phyloP scores from a whole-genome alignment of 2,113 vertebrate species.

The Hystrix brachyura region DNA sequence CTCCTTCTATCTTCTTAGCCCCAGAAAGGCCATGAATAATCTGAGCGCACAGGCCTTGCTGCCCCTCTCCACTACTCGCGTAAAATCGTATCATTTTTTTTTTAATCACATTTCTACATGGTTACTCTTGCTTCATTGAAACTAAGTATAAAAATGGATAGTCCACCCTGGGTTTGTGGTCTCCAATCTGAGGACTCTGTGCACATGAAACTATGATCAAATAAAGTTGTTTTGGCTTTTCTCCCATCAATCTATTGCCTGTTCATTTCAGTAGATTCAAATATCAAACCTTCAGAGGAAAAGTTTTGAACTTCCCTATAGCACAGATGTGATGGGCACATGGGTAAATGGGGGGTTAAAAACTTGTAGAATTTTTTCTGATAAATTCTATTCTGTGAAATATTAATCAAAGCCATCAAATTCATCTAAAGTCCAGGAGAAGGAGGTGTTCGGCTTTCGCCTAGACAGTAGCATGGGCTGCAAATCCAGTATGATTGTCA shows the following conservation, averaged over 20 bases:
- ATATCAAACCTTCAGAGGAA: neutral
- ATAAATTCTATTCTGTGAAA: neutral
- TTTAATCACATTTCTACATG: neutral
- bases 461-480: neutral
- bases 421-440: neutral
- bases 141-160: neutral
- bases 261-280: neutral
- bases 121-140: neutral
- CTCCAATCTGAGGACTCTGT: neutral
- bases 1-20: neutral
- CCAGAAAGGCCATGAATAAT: neutral
- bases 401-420: neutral
- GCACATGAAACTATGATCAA: too few relatives aligned
- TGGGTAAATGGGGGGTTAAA: neutral
- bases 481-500: neutral
- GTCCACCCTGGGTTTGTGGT: neutral
- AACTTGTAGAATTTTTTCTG: neutral
- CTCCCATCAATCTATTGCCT: too few relatives aligned
- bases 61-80: too few relatives aligned
- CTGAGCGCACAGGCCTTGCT: neutral
- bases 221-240: neutral
- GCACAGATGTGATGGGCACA: neutral
- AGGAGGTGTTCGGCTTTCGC: neutral
- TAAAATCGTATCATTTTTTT: neutral
- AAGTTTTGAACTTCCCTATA: neutral